Conservation (phyloP, 1,140 invertebrate genomes). For the Teleopsis dalmanni region DNA sequence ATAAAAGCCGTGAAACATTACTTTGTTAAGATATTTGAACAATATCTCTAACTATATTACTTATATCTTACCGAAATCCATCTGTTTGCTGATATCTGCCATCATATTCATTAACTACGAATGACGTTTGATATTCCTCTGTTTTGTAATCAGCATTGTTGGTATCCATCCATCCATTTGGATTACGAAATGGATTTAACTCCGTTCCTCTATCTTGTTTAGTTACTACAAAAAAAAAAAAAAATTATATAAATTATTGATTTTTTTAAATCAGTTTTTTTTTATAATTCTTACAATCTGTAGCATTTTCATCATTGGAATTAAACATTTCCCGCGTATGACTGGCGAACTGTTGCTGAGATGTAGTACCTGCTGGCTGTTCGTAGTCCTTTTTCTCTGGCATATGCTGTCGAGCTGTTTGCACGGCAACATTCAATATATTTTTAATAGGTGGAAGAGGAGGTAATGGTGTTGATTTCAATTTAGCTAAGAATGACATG, state of each 20-base stretch:
- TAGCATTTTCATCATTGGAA: conserved; percentile 51
- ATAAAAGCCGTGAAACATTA: too few relatives aligned
- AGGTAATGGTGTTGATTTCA: conserved; percentile 47
- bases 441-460: conserved; percentile 62
- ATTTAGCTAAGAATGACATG: conserved; percentile 43
- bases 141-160: conserved; percentile 23
- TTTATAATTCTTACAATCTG: background rate
- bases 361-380: conserved; percentile 32
- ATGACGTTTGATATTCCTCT: conserved; percentile 35
- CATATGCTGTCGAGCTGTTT: conserved; percentile 67
- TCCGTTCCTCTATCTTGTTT: conserved; percentile 26
- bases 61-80: conserved; percentile 33
- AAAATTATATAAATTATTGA: conserved; percentile 1
- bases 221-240: conserved; percentile 1
- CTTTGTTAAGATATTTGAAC: too few relatives aligned
- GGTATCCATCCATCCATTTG: conserved; percentile 26
- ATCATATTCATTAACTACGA: conserved; percentile 35
- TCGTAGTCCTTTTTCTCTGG: conserved; percentile 54
- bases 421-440: conserved; percentile 69
- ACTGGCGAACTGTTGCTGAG: conserved; percentile 49
- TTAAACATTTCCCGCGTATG: conserved; percentile 26
- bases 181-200: conserved; percentile 42
- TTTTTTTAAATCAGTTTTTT: background rate
- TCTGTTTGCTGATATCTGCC: conserved; percentile 43
- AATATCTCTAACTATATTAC: too few relatives aligned